Conservation (phyloP, 2,797 vertebrate species). For the Cryptoblepharus egeriae region DNA sequence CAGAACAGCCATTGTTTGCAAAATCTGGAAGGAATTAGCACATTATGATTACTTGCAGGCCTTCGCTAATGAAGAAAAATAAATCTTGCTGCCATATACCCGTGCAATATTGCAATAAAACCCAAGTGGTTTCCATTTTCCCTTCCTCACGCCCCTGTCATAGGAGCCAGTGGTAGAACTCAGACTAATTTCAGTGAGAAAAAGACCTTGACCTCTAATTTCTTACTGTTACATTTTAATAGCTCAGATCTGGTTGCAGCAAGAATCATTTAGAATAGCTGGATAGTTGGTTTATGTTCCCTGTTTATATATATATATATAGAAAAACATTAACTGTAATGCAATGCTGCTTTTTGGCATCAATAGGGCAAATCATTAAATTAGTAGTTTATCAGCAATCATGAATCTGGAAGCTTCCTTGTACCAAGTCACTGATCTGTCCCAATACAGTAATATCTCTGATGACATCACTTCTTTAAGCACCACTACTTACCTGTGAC, state of each 20-base stretch:
- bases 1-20: constrained; percentile 16
- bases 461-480: no score
- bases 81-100: not conserved
- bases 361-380: not conserved
- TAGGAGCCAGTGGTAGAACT: not conserved
- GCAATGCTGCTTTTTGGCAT: not conserved
- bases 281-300: constrained; percentile 19
- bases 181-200: not conserved
- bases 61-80: constrained; percentile 19
- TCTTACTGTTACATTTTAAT: not conserved
- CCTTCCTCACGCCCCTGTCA: not conserved
- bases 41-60: constrained; percentile 3
- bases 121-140: constrained; percentile 22
- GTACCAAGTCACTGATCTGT: not conserved
- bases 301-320: not conserved
- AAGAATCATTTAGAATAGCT: not conserved
- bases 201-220: not conserved
- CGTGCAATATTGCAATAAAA: constrained; percentile 12
- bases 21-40: constrained; percentile 1
- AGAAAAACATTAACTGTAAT: not conserved
- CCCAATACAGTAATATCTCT: not conserved
- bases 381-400: not conserved
- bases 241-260: not conserved
- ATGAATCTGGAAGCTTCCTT: not conserved
- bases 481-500: no score